These are phyloP conservation scores for Murina feae DNA, from an alignment of 2,113 vertebrate species.

Conservation along the genomic window DNA sequence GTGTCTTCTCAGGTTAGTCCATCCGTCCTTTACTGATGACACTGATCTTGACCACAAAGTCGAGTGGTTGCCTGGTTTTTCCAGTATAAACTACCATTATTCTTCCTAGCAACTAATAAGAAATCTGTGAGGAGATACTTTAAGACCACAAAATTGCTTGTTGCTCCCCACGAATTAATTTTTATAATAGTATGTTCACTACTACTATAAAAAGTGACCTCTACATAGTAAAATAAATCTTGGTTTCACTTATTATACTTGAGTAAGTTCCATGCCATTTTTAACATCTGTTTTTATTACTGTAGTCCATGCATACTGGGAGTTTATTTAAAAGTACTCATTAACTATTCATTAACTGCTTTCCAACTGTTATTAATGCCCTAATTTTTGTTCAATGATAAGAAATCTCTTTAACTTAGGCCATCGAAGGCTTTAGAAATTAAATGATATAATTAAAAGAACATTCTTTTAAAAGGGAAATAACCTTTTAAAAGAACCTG, in stretches of 20 bases:
- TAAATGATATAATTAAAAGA: slow-evolving; percentile 10
- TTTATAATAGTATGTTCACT: slow-evolving; percentile 47
- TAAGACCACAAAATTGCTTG: slow-evolving; percentile 35
- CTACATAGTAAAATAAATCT: slow-evolving; percentile 24
- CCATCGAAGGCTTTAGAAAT: slow-evolving; percentile 6
- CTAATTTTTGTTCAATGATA: slow-evolving; percentile 25
- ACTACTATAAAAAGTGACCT: slow-evolving; percentile 25
- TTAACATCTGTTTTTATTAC: slow-evolving; percentile 49
- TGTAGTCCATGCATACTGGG: background rate
- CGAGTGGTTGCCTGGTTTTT: background rate
- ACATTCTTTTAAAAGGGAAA: background rate
- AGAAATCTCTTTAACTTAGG: slow-evolving; percentile 15
- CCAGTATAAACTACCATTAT: slow-evolving; percentile 36
- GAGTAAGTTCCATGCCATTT: slow-evolving; percentile 28
- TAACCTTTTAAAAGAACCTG: background rate
- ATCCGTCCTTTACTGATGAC: background rate
- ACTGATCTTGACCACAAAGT: slow-evolving; percentile 21
- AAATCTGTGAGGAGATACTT: slow-evolving; percentile 15
- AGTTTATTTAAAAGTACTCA: slow-evolving; percentile 44
- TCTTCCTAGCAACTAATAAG: slow-evolving; percentile 26
- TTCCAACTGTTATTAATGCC: slow-evolving; percentile 9
- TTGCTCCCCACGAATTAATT: slow-evolving; percentile 29
- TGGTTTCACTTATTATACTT: slow-evolving; percentile 38
- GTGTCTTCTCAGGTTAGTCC: background rate
- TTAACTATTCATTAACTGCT: background rate